Evolutionary conservation across 2,888 invertebrate species (phyloP).

Genomic region (Bursaphelenchus okinawaensis): DNA sequence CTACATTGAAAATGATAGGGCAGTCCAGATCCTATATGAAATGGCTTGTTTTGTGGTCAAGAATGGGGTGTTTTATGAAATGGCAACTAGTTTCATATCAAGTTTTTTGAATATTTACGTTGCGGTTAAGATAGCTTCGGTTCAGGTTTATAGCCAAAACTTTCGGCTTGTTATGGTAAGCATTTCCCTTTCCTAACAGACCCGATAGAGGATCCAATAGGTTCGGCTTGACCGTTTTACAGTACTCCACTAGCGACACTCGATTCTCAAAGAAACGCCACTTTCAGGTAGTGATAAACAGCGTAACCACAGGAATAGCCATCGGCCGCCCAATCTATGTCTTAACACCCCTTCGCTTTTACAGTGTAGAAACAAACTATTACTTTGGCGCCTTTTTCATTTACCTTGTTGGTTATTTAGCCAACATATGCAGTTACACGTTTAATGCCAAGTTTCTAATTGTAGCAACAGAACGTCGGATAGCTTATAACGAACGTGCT

Average conservation of each 20-base stretch:
- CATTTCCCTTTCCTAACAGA: too few relatives aligned
- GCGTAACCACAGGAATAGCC: not conserved
- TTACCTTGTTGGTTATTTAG: not conserved
- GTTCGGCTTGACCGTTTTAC: too few relatives aligned
- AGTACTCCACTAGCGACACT: too few relatives aligned
- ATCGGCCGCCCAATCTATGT: not conserved
- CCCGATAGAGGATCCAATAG: too few relatives aligned
- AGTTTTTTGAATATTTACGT: not conserved
- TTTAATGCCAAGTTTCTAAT: not conserved
- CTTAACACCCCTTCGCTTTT: not conserved
- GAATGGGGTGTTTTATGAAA: not conserved
- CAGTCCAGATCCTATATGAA: not conserved
- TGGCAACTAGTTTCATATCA: not conserved
- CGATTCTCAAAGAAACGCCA: too few relatives aligned
- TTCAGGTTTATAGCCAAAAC: not conserved
- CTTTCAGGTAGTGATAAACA: not conserved
- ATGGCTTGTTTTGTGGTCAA: not conserved
- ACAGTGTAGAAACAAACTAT: not conserved
- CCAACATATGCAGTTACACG: not conserved
- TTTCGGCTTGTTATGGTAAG: not conserved
- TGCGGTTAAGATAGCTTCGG: not conserved
- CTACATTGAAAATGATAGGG: not conserved
- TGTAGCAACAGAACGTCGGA: not conserved
- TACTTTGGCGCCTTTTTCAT: not conserved
- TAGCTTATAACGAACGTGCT: not conserved